Evolutionary conservation across 2,113 vertebrate genomes (phyloP), one percentile per base, ranked within the genome.

Genomic region (Pollachius pollachius): DNA sequence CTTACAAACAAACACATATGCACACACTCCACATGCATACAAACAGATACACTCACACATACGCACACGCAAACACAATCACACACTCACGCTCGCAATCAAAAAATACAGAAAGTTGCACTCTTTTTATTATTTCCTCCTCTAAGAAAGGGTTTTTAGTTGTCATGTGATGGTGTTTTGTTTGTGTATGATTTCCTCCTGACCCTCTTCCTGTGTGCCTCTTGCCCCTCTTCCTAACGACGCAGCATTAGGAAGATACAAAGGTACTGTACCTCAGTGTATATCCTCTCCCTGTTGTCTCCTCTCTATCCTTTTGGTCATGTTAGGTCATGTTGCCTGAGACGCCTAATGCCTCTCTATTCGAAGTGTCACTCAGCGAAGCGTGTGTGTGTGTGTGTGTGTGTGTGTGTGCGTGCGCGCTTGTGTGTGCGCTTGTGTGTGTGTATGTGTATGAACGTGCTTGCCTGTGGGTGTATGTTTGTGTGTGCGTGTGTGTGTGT

Each of bases 201-300:
- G 82, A 83, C 75, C 68, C 54, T 59, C 58, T 34, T 72, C 57
- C 84, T 73, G 77, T 81, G 72, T 85, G 79, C 80, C 74, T 87
- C 88, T 74, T 81, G 70, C 85, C 76, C 83, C 74, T 94, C 93
- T 95, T 92, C 87, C 90, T 90, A 87, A 89, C 80, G 90, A 94
- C 76, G 97, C 97, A 99, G 97, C 97, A 97, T 99, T 95, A 97
- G 97, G 96, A 99, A 99, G 94, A 99, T 99, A 86, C 97, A 99
- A 96, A 99, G 97, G 97, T 99, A 99, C 74, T 0, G 93, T 95
- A 89, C 80, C 67, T 67, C 71, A 68, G 34, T 83, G 52, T 54
- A 15, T 57, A 13, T 57, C 15, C 15, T 16, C 54, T 17, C 13
- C 54, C 54, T 3, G 54, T 17, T 5, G 15, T 56, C 19, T 21